Conservation (phyloP, 30 jellyfish, hydroid and myxozoan species). For the Mastigias papua region DNA sequence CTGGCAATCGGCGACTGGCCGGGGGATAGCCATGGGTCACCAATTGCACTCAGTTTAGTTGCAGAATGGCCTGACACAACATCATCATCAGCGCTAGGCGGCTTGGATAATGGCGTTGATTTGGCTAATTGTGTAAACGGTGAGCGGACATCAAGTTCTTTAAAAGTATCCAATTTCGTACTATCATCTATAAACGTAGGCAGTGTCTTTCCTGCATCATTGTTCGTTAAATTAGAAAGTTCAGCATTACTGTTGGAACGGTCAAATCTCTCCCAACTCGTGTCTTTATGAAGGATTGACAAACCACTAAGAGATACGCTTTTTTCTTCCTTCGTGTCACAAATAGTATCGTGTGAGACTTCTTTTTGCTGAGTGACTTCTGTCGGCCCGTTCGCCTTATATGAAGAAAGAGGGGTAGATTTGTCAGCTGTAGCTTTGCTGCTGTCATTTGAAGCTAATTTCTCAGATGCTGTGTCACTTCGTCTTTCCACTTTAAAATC, state of each 20-base stretch:
- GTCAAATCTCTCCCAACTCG: slow-evolving; percentile 52
- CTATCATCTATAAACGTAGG: neutral
- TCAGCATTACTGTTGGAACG: slow-evolving; percentile 37
- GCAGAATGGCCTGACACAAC: neutral
- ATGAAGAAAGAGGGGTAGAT: neutral
- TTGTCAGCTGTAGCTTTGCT: neutral
- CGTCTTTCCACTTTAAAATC: slow-evolving; percentile 44
- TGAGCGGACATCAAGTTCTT: neutral
- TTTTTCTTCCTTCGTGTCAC: neutral
- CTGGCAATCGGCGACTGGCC: slow-evolving; percentile 16
- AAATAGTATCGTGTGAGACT: neutral
- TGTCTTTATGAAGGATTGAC: neutral
- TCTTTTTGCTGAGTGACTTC: neutral
- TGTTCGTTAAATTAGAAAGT: neutral
- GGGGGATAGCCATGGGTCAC: slow-evolving; percentile 59
- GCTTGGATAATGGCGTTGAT: neutral
- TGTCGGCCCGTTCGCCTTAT: neutral
- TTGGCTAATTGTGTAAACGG: slow-evolving; percentile 1
- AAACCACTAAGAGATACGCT: neutral
- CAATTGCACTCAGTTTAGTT: neutral
- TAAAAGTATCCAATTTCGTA: neutral
- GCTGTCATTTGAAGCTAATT: neutral
- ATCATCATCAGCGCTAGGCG: neutral
- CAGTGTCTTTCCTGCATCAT: neutral
- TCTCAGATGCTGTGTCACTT: neutral